Percentiles rank a stretch among this genome's conserved stretches.
Evolutionary conservation across 2,797 vertebrate genomes (phyloP).

Genomic region (Tenualosa thibaudeaui): DNA sequence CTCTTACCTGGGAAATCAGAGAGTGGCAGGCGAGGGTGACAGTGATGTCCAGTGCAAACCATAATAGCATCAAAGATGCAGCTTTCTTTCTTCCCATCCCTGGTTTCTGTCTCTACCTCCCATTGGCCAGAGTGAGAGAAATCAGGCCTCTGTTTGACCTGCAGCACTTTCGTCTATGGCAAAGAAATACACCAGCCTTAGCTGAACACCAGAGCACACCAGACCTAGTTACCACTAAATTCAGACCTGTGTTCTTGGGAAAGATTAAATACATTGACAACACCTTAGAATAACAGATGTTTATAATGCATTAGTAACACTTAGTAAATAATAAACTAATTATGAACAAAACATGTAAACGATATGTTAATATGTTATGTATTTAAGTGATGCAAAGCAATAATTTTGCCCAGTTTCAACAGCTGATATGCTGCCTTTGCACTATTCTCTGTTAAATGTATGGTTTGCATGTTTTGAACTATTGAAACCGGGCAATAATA

Average conservation of each 20-base stretch:
- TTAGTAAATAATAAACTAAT: too few species aligned
- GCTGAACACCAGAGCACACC: neutral
- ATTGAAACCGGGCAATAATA: too few species aligned
- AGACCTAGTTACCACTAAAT: neutral
- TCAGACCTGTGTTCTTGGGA: neutral
- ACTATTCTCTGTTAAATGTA: too few species aligned
- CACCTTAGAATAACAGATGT: neutral
- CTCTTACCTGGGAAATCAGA: constrained; percentile 83
- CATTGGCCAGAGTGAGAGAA: constrained; percentile 83
- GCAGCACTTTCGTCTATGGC: constrained; percentile 78
- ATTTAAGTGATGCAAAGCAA: too few species aligned
- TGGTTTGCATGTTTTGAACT: too few species aligned
- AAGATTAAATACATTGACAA: neutral
- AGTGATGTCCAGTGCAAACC: constrained; percentile 89
- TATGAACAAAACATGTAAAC: too few species aligned
- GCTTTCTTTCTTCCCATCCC: constrained; percentile 72
- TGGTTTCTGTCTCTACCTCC: constrained; percentile 78
- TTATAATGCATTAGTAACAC: too few species aligned
- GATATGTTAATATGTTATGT: too few species aligned
- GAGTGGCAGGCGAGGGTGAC: constrained; percentile 79
- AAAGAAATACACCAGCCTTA: constrained; percentile 28
- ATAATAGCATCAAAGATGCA: constrained; percentile 85
- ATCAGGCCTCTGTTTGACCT: constrained; percentile 70
- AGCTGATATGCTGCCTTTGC: too few species aligned
- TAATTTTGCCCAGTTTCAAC: too few species aligned